Conservation (phyloP, 2,888 invertebrate species). For the Pammene fasciana region DNA sequence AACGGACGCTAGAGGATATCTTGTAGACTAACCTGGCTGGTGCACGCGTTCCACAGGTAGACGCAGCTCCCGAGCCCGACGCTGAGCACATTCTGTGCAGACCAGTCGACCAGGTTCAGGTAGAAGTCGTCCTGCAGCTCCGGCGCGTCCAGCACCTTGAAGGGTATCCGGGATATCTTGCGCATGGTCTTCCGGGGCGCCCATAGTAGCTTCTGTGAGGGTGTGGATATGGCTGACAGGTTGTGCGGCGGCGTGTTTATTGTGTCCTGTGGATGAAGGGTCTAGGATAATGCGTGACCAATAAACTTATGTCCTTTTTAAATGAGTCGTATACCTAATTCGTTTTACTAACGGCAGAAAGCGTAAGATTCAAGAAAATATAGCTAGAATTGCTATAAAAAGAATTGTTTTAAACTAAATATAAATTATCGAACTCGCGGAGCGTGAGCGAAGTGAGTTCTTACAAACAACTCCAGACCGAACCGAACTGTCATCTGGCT, state of each 20-base stretch:
- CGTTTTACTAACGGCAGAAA: too few species aligned
- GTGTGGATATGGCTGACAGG: constrained; percentile 96
- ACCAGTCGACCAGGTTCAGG: constrained; percentile 99
- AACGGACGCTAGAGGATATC: too few species aligned
- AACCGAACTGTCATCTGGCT: too few species aligned
- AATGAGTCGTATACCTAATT: too few species aligned
- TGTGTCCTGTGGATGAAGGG: constrained; percentile 85
- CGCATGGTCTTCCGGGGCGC: constrained; percentile 99
- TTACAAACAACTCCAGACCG: too few species aligned
- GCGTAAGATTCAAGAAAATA: too few species aligned
- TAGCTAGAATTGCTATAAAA: too few species aligned
- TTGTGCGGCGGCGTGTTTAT: constrained; percentile 95
- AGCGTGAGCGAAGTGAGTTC: too few species aligned
- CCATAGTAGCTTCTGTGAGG: constrained; percentile 95
- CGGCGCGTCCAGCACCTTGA: constrained; percentile 97
- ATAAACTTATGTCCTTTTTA: background rate
- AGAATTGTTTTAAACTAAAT: too few species aligned
- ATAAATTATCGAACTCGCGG: too few species aligned
- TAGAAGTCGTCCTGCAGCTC: constrained; percentile 99
- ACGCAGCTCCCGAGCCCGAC: constrained; percentile 99
- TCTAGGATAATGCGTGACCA: background rate
- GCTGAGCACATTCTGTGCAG: constrained; percentile 98
- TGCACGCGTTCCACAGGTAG: constrained; percentile 99
- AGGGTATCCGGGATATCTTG: constrained; percentile 99
- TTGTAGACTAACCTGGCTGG: constrained; percentile 90